Evolutionary conservation across 2,888 invertebrate species (phyloP).

Genomic region (Lapara coniferarum): DNA sequence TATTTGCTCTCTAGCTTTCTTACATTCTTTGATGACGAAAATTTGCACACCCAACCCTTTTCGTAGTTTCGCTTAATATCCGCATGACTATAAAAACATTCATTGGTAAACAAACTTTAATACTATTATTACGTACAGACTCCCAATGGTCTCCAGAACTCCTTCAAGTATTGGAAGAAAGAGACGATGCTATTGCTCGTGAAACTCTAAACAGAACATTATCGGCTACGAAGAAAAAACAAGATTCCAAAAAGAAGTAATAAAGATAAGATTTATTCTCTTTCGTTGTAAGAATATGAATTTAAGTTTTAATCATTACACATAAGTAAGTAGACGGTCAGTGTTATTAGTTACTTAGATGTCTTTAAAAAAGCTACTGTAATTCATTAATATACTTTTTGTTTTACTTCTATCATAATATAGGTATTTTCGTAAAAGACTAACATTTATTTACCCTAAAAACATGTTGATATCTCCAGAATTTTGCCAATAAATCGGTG

Average conservation of each 20-base stretch:
- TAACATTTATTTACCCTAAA: neutral
- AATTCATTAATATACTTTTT: no score
- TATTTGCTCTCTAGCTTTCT: no score
- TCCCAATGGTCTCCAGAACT: conserved; percentile 57
- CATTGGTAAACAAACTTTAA: neutral
- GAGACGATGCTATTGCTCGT: conserved; percentile 61
- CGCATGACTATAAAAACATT: no score
- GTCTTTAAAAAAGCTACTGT: no score
- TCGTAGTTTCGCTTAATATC: no score
- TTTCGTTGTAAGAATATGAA: conserved; percentile 21
- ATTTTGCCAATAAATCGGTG: conserved; percentile 9
- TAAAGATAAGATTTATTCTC: conserved; percentile 29
- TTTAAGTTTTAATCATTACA: conserved; percentile 13
- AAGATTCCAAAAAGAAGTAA: conserved; percentile 57
- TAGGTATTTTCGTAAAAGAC: neutral
- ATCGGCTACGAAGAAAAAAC: conserved; percentile 62
- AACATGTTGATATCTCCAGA: neutral
- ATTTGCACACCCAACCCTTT: no score
- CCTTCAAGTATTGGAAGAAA: conserved; percentile 53
- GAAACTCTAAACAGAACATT: conserved; percentile 52
- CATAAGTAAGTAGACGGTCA: neutral
- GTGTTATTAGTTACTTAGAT: no score
- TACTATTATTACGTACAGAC: conserved; percentile 47
- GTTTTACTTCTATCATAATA: neutral
- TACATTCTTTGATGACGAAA: no score